Evolutionary conservation across 2,888 invertebrate species (phyloP).

Genomic region (Scaeva pyrastri): DNA sequence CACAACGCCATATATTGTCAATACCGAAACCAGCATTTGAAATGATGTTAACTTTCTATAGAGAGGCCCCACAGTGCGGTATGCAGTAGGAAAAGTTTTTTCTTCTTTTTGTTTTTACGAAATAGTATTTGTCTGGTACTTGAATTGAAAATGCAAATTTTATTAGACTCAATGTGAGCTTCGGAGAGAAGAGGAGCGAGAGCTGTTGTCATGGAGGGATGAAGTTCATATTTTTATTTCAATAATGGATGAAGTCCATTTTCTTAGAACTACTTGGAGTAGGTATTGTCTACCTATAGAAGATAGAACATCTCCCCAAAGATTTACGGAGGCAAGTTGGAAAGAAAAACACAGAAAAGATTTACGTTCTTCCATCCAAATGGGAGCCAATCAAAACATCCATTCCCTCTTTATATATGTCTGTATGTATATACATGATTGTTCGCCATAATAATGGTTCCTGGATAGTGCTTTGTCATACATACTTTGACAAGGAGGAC

Average conservation of each 20-base stretch:
- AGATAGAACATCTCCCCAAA: constrained; percentile 9
- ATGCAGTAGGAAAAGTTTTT: too few species aligned
- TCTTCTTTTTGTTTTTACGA: not conserved
- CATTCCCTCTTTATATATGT: constrained; percentile 2
- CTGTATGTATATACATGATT: too few species aligned
- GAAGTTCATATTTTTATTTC: constrained; percentile 51
- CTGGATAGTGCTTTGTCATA: constrained; percentile 18
- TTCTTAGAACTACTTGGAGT: constrained; percentile 39
- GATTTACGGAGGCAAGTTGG: constrained; percentile 2
- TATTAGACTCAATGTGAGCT: constrained; percentile 21
- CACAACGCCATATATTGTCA: too few species aligned
- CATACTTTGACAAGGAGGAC: constrained; percentile 53
- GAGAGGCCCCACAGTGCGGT: too few species aligned
- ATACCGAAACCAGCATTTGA: too few species aligned
- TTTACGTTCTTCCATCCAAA: constrained; percentile 13
- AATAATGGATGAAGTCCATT: constrained; percentile 70
- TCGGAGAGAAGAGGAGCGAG: not conserved
- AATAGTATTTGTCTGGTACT: constrained; percentile 37
- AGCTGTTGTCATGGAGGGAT: not conserved
- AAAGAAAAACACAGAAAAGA: constrained; percentile 32
- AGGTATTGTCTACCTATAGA: constrained; percentile 34
- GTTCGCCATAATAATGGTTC: not conserved
- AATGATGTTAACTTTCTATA: too few species aligned
- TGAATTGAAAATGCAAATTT: constrained; percentile 48
- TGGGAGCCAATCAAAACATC: constrained; percentile 65